Conservation (phyloP, 2,113 vertebrate genomes). For the Egretta garzetta region DNA sequence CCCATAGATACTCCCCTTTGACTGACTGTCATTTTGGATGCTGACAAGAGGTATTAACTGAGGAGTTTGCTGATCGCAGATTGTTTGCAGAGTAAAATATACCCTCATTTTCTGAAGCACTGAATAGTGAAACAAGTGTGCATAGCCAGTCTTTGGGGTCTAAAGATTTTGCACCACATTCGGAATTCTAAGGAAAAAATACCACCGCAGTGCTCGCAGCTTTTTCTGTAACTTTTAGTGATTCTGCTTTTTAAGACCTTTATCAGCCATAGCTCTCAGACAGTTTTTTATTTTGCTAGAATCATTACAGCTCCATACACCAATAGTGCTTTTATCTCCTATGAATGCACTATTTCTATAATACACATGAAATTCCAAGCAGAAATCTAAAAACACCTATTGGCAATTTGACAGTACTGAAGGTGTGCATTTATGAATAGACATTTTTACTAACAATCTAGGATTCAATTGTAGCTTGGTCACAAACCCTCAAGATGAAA, state of each 20-base stretch:
- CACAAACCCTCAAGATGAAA: background rate
- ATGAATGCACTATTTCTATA: background rate
- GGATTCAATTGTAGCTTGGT: background rate
- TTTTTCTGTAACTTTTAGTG: background rate
- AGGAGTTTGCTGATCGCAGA: background rate
- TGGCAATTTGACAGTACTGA: conserved; percentile 9
- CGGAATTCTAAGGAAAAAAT: background rate
- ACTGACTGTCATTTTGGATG: background rate
- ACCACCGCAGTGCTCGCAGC: background rate
- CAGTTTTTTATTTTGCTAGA: conserved; percentile 1
- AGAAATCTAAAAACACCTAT: background rate
- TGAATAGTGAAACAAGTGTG: background rate
- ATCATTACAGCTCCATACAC: background rate
- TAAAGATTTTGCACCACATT: background rate
- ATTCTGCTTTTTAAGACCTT: conserved; percentile 11
- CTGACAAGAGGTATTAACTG: background rate
- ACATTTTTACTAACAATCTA: conserved; percentile 6
- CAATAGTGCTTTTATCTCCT: conserved; percentile 11
- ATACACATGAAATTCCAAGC: background rate
- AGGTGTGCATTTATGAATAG: conserved; percentile 6
- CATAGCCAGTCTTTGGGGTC: background rate
- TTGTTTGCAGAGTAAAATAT: background rate
- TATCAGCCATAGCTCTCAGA: background rate
- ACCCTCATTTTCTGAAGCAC: background rate
- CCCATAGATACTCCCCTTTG: background rate